Conservation (phyloP, 2,113 vertebrate species). For the Anolis carolinensis region DNA sequence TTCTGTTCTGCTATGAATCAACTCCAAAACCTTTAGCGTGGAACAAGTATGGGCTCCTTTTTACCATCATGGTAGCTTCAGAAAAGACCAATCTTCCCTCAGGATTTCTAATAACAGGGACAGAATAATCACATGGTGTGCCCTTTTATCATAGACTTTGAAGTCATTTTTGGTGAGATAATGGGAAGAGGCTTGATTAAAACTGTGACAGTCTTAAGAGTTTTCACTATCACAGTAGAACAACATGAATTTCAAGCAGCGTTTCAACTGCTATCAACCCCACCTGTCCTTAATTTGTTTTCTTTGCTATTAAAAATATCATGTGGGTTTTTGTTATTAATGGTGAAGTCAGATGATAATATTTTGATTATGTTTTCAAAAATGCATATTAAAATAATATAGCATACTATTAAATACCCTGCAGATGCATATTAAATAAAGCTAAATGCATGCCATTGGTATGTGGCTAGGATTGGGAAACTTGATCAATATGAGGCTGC, state of each 20-base stretch:
- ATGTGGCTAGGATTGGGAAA: too few relatives aligned
- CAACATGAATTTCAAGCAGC: neutral
- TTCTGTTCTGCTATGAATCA: neutral
- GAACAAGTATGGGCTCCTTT: neutral
- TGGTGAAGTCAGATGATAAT: too few relatives aligned
- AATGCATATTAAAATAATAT: too few relatives aligned
- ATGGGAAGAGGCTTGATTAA: neutral
- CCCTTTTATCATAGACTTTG: neutral
- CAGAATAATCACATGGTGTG: neutral
- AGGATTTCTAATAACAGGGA: neutral
- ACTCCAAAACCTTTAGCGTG: neutral
- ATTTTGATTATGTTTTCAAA: too few relatives aligned
- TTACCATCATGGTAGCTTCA: neutral
- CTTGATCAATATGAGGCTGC: too few relatives aligned
- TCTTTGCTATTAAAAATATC: too few relatives aligned
- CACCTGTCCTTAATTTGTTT: neutral
- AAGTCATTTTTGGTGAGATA: neutral
- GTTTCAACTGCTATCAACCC: neutral
- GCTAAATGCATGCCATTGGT: too few relatives aligned
- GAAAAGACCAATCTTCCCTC: neutral
- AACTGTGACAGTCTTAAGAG: neutral
- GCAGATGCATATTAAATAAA: too few relatives aligned
- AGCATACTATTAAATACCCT: too few relatives aligned
- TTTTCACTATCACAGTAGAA: neutral
- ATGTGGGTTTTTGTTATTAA: too few relatives aligned